phyloP scores from a whole-genome alignment of 2,888 invertebrate genomes.

The Odontomyia ornata region DNA sequence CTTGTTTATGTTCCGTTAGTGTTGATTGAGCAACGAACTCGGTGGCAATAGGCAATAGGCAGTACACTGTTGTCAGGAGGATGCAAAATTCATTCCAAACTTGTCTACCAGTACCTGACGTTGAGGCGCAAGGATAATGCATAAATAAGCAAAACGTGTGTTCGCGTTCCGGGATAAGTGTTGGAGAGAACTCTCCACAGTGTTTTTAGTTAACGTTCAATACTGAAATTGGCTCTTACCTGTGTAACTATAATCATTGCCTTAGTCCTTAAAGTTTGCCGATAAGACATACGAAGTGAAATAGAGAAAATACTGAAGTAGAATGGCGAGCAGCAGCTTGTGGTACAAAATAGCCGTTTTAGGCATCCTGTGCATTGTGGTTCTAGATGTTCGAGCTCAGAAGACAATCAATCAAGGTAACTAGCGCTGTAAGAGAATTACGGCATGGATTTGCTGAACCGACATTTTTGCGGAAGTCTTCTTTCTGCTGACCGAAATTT shows the following conservation, averaged over 20 bases:
- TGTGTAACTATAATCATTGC: background rate
- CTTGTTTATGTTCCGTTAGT: constrained; percentile 43
- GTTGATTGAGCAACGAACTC: constrained; percentile 36
- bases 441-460: background rate
- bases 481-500: too few relatives aligned
- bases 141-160: background rate
- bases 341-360: constrained; percentile 17
- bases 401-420: constrained; percentile 28
- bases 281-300: background rate
- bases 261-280: background rate
- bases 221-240: background rate
- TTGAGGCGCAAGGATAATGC: constrained; percentile 22
- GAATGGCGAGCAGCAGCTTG: background rate
- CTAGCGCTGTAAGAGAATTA: background rate
- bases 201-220: background rate
- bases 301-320: background rate
- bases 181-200: background rate
- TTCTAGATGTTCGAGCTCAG: constrained; percentile 5
- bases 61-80: background rate
- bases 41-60: constrained; percentile 18
- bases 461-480: too few relatives aligned
- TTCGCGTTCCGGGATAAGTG: background rate
- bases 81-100: background rate
- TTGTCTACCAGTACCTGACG: background rate
- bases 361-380: constrained; percentile 5